Conservation (phyloP, 2,888 invertebrate genomes). For the Unio delphinus region DNA sequence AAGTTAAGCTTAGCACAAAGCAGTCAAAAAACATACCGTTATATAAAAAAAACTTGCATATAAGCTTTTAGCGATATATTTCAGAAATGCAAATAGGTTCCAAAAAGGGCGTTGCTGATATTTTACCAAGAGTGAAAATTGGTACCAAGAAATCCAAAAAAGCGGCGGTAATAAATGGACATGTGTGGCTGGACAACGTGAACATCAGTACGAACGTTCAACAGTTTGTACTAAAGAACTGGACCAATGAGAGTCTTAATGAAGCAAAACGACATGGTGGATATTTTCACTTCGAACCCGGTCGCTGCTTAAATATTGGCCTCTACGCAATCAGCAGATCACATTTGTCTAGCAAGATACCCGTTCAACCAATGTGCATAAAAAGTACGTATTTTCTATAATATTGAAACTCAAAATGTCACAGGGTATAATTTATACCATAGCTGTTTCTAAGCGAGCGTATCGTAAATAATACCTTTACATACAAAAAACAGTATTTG, state of each 20-base stretch:
- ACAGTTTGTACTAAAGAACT: conserved; percentile 24
- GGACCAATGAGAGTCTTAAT: conserved; percentile 16
- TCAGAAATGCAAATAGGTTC: conserved; percentile 48
- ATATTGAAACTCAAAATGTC: conserved; percentile 1
- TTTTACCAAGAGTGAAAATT: conserved; percentile 39
- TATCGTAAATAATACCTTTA: too few relatives aligned
- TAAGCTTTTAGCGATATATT: not conserved
- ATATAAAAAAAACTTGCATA: not conserved
- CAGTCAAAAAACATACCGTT: too few relatives aligned
- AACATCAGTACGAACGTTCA: conserved; percentile 27
- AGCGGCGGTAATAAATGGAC: conserved; percentile 36
- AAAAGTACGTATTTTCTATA: conserved; percentile 33
- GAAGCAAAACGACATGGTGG: conserved; percentile 7
- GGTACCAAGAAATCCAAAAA: conserved; percentile 25
- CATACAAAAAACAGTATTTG: too few relatives aligned
- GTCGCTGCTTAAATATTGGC: conserved; percentile 38
- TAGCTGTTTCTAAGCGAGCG: too few relatives aligned
- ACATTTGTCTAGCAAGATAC: conserved; percentile 31
- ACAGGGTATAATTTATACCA: too few relatives aligned
- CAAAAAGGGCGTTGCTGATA: conserved; percentile 16
- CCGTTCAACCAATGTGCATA: conserved; percentile 30
- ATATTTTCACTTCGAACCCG: conserved; percentile 43
- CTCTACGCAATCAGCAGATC: conserved; percentile 39
- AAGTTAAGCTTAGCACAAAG: too few relatives aligned
- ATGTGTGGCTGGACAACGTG: conserved; percentile 25